Base-by-base conservation (phyloP, 2,888 invertebrate species). In the Agonum fuliginosum region DNA sequence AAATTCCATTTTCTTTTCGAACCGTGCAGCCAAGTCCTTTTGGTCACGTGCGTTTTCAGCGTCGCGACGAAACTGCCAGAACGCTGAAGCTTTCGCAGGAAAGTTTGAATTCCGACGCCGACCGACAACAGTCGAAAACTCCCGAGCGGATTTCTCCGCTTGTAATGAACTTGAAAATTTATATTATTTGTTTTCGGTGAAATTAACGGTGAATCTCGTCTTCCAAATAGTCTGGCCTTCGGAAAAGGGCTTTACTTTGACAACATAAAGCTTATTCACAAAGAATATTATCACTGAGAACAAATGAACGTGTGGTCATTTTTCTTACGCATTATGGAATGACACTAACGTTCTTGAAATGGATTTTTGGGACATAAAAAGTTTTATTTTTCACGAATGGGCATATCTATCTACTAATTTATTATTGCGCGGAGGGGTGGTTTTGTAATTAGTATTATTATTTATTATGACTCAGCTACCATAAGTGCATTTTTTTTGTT, bases 91-190 rank as follows among this genome's bases (percentile, higher is more conserved):
- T 73, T 54, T 73, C 37, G 54, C 58, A 34, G 17, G 73, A 73
- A 73, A 73, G 54, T 73, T 73, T 73, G 73, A 73, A 73, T 73
- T 73, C 73, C 73, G 73, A 58, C 20, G 41, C 37, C 14, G 1
- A 19, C 43, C 73, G 73, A 73, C 30, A 22, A 41, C n/a, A 10
- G 22, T 10, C 58, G 58, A 24, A 14, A 41, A 22, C 17, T 17
- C 8, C 34, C 73, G 73, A 73, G 6, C 24, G 58, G 73, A 70
- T 27, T 43, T 46, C 14, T 70, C 24, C 27, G 12, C 24, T 22
- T 20, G 41, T 58, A 73, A 73, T 73, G 73, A 73, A 73, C 54
- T 73, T 58, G 73, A 58, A 54, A 54, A 73, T 73, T 73, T 73
- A 73, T 73, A 41, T n/a, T n/a, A n/a, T 51, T 34, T 72, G 30